phyloP scores from a whole-genome alignment of 2,113 vertebrate species.

The Oplegnathus fasciatus region DNA sequence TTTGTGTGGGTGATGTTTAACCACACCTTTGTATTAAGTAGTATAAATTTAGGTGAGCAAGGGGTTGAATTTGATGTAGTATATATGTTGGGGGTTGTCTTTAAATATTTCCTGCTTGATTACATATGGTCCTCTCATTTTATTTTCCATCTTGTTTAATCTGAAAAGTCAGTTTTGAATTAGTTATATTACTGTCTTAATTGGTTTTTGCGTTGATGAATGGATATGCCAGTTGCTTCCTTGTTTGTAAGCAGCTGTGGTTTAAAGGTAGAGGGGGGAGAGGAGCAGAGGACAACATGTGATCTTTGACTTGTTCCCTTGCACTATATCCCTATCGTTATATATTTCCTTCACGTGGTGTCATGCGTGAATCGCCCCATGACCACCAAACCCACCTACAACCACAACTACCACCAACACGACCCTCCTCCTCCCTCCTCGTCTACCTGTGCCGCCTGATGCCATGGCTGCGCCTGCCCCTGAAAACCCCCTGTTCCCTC shows the following conservation, averaged over 20 bases:
- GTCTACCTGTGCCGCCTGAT: slow-evolving; percentile 84
- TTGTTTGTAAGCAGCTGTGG: slow-evolving; percentile 85
- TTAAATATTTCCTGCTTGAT: slow-evolving; percentile 51
- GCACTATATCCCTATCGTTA: slow-evolving; percentile 91
- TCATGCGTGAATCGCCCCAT: slow-evolving; percentile 93
- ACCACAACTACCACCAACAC: slow-evolving; percentile 82
- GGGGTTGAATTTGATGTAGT: slow-evolving; percentile 35
- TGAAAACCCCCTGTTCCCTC: slow-evolving; percentile 81
- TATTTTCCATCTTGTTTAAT: slow-evolving; percentile 60
- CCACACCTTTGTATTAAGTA: slow-evolving; percentile 33
- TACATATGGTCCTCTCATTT: slow-evolving; percentile 56
- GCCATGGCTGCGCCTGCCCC: slow-evolving; percentile 82
- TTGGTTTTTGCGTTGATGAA: slow-evolving; percentile 85
- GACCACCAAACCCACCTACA: slow-evolving; percentile 91
- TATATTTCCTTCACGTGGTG: slow-evolving; percentile 94
- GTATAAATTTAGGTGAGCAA: slow-evolving; percentile 23
- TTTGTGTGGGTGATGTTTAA: slow-evolving; percentile 31
- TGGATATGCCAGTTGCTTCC: slow-evolving; percentile 85
- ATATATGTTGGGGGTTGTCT: slow-evolving; percentile 42
- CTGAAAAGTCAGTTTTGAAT: slow-evolving; percentile 59
- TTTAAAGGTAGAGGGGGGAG: slow-evolving; percentile 81
- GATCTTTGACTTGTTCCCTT: slow-evolving; percentile 91
- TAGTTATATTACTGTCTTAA: slow-evolving; percentile 63
- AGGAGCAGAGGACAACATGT: slow-evolving; percentile 85
- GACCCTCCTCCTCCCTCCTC: slow-evolving; percentile 84